Conservation (phyloP, 2,797 vertebrate genomes). For the Acestrorhynchus altus region DNA sequence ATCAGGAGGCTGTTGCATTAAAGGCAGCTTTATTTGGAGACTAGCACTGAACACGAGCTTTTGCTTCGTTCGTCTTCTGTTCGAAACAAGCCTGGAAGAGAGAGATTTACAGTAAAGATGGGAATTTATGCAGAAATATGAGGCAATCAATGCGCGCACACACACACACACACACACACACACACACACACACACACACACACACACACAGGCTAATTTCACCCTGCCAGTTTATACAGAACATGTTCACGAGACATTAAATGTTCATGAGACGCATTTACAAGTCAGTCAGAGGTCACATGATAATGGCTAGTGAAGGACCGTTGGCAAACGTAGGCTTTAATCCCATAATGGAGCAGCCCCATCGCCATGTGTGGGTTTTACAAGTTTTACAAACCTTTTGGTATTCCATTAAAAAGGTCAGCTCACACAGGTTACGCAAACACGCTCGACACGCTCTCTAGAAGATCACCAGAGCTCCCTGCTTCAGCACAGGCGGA, state of each 20-base stretch:
- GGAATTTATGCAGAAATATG: constrained; percentile 12
- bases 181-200: neutral
- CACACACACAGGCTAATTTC: neutral
- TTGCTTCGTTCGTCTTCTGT: constrained; percentile 20
- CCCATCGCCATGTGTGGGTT: constrained; percentile 41
- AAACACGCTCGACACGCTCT: constrained; percentile 10
- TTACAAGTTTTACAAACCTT: constrained; percentile 14
- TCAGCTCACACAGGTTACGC: constrained; percentile 12
- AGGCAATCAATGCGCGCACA: constrained; percentile 14
- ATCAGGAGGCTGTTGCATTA: constrained; percentile 21
- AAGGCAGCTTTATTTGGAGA: constrained; percentile 27
- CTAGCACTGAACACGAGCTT: constrained; percentile 21
- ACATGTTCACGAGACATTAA: constrained; percentile 43
- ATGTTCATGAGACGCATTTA: constrained; percentile 49
- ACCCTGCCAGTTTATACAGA: constrained; percentile 16
- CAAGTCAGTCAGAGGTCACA: constrained; percentile 44
- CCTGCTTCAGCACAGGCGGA: constrained; percentile 12
- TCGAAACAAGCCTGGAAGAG: constrained; percentile 33
- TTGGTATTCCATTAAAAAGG: constrained; percentile 12
- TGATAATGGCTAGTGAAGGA: constrained; percentile 43
- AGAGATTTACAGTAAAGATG: neutral
- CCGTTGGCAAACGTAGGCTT: constrained; percentile 29
- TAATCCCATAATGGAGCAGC: constrained; percentile 49
- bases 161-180: constrained; percentile 3
- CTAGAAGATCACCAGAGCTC: neutral